Conservation (phyloP, 2,113 vertebrate genomes). For the Puma concolor region DNA sequence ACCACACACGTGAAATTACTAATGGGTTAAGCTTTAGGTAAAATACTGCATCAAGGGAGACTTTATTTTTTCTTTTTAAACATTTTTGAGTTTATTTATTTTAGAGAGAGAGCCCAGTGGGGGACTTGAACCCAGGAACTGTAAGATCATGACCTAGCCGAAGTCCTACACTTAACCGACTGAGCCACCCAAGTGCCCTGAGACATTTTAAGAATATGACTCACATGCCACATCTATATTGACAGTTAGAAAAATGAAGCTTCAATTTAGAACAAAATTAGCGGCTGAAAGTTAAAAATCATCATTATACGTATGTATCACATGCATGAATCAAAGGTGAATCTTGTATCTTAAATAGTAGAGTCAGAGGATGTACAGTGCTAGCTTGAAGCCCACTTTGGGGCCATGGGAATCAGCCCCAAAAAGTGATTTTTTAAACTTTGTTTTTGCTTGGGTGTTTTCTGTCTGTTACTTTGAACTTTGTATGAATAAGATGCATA, state of each 20-base stretch:
- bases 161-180: too few species aligned
- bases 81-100: too few species aligned
- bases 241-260: neutral
- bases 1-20: neutral
- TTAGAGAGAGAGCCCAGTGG: too few species aligned
- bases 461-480: neutral
- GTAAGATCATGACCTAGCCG: too few species aligned
- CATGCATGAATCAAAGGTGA: neutral
- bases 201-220: neutral
- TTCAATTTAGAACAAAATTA: neutral
- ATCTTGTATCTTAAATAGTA: neutral
- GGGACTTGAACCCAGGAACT: too few species aligned
- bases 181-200: neutral
- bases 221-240: neutral
- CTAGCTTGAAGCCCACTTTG: neutral
- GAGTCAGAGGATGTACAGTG: neutral
- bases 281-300: neutral
- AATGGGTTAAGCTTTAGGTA: neutral
- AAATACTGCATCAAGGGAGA: neutral
- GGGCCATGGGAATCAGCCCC: fast-evolving
- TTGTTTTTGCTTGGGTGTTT: neutral
- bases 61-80: neutral
- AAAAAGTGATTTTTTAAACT: neutral
- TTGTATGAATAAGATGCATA: neutral
- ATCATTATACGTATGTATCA: neutral